phyloP scores from a whole-genome alignment of 2,113 vertebrate species.

The Rousettus leschenaultii region DNA sequence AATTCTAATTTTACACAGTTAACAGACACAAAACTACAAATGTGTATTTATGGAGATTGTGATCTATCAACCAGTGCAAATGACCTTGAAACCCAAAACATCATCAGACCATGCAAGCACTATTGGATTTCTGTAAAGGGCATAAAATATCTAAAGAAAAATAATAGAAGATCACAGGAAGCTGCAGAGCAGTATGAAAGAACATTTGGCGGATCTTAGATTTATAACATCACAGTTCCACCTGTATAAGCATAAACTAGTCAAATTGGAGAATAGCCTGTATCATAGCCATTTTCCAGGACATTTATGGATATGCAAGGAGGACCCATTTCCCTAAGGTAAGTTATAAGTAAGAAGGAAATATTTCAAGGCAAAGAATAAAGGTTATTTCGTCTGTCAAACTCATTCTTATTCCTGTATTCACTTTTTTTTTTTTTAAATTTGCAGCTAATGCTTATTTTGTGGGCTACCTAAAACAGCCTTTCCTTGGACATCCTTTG shows the following conservation, averaged over 20 bases:
- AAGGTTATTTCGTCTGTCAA: constrained; percentile 69
- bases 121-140: constrained; percentile 75
- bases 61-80: constrained; percentile 50
- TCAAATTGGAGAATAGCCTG: constrained; percentile 29
- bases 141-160: constrained; percentile 77
- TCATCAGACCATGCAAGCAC: constrained; percentile 51
- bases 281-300: constrained; percentile 55
- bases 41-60: constrained; percentile 36
- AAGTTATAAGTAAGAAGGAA: constrained; percentile 66
- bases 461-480: background rate
- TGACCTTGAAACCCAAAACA: constrained; percentile 71
- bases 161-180: constrained; percentile 70
- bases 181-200: background rate
- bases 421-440: constrained; percentile 59
- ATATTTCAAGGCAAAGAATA: constrained; percentile 54
- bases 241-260: constrained; percentile 58
- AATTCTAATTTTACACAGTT: background rate
- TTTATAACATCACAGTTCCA: constrained; percentile 47
- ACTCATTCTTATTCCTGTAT: constrained; percentile 36
- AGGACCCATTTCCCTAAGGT: constrained; percentile 58
- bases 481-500: constrained; percentile 55
- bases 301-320: constrained; percentile 70
- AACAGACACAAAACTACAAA: background rate
- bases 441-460: constrained; percentile 32
- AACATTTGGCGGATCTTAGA: constrained; percentile 66